These are phyloP conservation scores for Aurelia aurita complex sp. Pacific DNA, from an alignment of 30 jellyfish, hydroid and myxozoan species.

Conservation along the genomic window DNA sequence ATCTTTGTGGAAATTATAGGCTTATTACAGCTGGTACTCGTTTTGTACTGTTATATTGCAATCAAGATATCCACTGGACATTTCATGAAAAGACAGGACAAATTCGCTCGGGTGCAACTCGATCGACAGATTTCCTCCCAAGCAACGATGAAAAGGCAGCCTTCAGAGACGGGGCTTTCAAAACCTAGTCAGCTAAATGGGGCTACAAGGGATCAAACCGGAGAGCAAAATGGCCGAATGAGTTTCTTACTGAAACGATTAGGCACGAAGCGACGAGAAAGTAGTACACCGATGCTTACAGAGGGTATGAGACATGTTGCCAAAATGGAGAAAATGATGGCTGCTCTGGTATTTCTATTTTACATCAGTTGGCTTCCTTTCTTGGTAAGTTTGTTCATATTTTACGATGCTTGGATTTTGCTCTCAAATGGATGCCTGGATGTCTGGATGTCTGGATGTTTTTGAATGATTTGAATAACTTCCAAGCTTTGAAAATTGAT, in stretches of 20 bases:
- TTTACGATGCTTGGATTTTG: neutral
- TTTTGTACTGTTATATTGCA: slow-evolving; percentile 57
- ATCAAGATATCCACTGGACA: slow-evolving; percentile 59
- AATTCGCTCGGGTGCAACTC: slow-evolving; percentile 34
- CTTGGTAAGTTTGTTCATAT: slow-evolving; percentile 47
- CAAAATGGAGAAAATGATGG: slow-evolving; percentile 77
- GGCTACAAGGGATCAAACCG: neutral
- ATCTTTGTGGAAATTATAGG: slow-evolving; percentile 64
- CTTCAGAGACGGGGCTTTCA: neutral
- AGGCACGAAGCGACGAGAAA: slow-evolving; percentile 26
- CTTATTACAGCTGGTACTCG: slow-evolving; percentile 56
- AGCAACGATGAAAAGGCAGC: neutral
- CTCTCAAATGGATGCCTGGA: neutral
- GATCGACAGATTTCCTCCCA: slow-evolving; percentile 3
- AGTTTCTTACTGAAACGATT: slow-evolving; percentile 23
- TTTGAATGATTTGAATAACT: too few relatives aligned
- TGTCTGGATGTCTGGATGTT: too few relatives aligned
- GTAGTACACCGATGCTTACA: slow-evolving; percentile 15
- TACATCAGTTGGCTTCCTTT: slow-evolving; percentile 76
- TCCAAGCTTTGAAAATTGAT: too few relatives aligned
- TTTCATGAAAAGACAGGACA: slow-evolving; percentile 59
- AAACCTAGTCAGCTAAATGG: neutral
- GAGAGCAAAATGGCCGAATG: neutral
- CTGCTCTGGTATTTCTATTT: slow-evolving; percentile 58
- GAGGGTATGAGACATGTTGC: slow-evolving; percentile 79